phyloP scores from a whole-genome alignment of 2,888 invertebrate genomes.

The Bembecia ichneumoniformis region DNA sequence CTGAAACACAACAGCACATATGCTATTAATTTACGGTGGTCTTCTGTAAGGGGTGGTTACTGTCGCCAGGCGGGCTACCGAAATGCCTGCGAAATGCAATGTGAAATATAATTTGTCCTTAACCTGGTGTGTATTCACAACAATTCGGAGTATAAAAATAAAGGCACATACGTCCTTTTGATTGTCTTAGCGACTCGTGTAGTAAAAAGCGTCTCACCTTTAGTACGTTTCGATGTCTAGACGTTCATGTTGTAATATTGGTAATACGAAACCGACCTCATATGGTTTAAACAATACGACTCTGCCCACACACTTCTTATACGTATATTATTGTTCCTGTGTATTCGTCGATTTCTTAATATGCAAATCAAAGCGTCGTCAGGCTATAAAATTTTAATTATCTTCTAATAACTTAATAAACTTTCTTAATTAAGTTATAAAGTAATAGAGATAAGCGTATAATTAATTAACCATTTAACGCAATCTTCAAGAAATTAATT shows the following conservation, averaged over 20 bases:
- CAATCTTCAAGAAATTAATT: no score
- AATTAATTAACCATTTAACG: neutral
- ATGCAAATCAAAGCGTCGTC: constrained; percentile 29
- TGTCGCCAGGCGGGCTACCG: no score
- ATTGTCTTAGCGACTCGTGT: neutral
- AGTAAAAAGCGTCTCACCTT: constrained; percentile 48
- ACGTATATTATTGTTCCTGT: constrained; percentile 29
- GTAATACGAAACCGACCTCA: constrained; percentile 7
- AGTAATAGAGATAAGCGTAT: neutral
- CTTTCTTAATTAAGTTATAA: neutral
- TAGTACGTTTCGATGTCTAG: constrained; percentile 36
- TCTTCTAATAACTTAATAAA: neutral
- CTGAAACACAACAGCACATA: no score
- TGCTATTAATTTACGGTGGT: no score
- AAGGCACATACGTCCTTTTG: no score
- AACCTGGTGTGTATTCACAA: no score
- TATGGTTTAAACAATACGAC: constrained; percentile 37
- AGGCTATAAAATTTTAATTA: neutral
- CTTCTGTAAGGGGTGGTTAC: no score
- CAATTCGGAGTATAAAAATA: no score
- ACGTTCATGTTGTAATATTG: constrained; percentile 36
- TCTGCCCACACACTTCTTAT: constrained; percentile 36
- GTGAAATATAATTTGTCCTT: no score
- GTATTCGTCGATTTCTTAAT: constrained; percentile 31
- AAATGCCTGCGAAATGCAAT: no score